These are phyloP conservation scores for Labia minor DNA, from an alignment of 2,888 invertebrate species.

Conservation along the genomic window DNA sequence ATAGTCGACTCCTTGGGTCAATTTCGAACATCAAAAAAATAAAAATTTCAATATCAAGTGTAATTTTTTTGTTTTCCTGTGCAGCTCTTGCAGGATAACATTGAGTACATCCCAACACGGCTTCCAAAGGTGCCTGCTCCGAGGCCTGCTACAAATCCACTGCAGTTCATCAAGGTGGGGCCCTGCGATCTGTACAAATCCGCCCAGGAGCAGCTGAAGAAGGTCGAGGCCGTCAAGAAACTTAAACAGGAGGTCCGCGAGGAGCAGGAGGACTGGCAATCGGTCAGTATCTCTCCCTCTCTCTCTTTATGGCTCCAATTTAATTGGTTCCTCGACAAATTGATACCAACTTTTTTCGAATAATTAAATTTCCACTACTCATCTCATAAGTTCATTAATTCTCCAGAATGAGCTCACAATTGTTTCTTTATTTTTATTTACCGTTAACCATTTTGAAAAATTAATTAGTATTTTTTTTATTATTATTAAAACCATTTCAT, in stretches of 20 bases:
- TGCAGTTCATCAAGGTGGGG: constrained; percentile 80
- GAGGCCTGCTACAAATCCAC: constrained; percentile 74
- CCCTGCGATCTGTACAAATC: constrained; percentile 77
- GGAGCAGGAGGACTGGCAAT: constrained; percentile 85
- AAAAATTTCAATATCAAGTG: too few species aligned
- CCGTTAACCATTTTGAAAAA: constrained; percentile 19
- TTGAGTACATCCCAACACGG: constrained; percentile 35
- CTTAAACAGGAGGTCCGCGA: constrained; percentile 69
- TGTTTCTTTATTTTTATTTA: constrained; percentile 22
- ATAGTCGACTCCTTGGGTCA: too few species aligned
- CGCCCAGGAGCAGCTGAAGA: constrained; percentile 73
- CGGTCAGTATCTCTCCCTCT: constrained; percentile 46
- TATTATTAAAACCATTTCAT: too few species aligned
- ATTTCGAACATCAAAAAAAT: too few species aligned
- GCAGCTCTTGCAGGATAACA: constrained; percentile 26
- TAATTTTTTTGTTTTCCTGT: not conserved
- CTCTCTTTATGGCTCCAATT: not conserved
- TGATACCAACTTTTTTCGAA: not conserved
- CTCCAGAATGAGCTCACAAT: not conserved
- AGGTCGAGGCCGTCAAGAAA: constrained; percentile 74
- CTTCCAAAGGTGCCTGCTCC: constrained; percentile 64
- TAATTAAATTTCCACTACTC: not conserved
- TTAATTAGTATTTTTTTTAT: constrained; percentile 17
- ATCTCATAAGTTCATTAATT: constrained; percentile 14
- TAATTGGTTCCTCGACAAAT: not conserved